Base-by-base conservation (phyloP, 2,797 vertebrate genomes). In the Percopsis omiscomaycus region DNA sequence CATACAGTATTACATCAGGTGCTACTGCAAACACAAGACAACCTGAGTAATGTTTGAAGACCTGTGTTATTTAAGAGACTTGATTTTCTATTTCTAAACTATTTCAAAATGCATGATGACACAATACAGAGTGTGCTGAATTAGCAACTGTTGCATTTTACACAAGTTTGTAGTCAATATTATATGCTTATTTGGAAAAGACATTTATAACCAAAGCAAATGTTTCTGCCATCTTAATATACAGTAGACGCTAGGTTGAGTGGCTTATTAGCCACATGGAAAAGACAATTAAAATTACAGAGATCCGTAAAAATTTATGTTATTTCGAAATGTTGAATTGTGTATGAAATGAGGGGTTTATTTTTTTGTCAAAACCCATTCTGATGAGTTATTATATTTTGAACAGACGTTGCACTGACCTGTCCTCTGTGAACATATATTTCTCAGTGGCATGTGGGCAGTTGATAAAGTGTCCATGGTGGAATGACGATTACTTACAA, bases 401-500 rank as follows among this genome's bases (percentile, higher is more conserved):
- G 3, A 8, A 51, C 5, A 48, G 57, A 58, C 37, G 5, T 60
- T 58, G 50, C 5, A 11, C 29, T 57, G 46, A 29, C 73, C 64
- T 77, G 58, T 66, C 71, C 69, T 69, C 48, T 69, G 51, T 53
- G 30, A 64, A 72, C 61, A n/a, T 37, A 55, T 14, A 32, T 42
- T 70, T 3, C 4, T 9, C 9, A 37, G 3, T 15, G 16, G 59
- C 64, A 60, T 49, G 45, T 60, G 55, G 13, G 48, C 22, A 15
- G 52, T 54, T 77, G 71, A 46, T 61, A 71, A 61, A 69, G 58
- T 69, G 68, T 67, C 59, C 66, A 61, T 54, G 47, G 45, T 61
- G 64, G 73, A 77, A 78, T 76, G 64, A 75, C 67, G 55, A 29
- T 42, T 69, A 71, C 67, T 42, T 68, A 69, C 71, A 65, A 42